Evolutionary conservation across 2,888 invertebrate genomes (phyloP).

Genomic region (Chouioia cunea): DNA sequence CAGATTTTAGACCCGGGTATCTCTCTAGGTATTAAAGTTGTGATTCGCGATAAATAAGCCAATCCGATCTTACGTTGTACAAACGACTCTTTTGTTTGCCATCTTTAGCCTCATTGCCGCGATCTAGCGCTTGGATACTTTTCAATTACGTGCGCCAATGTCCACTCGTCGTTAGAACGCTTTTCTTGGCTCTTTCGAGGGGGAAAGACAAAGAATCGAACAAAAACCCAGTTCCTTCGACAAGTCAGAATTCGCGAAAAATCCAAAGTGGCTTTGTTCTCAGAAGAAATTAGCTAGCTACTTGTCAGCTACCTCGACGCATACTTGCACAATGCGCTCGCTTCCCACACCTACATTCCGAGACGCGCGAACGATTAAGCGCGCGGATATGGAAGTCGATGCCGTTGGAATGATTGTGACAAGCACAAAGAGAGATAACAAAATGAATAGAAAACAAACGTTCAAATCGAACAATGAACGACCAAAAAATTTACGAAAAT

Average conservation of each 20-base stretch:
- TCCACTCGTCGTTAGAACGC: too few relatives aligned
- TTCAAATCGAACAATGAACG: background rate
- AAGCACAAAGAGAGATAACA: background rate
- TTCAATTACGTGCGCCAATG: background rate
- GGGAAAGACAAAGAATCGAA: too few relatives aligned
- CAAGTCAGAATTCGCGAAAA: too few relatives aligned
- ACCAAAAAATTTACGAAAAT: background rate
- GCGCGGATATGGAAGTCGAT: conserved; percentile 28
- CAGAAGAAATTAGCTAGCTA: background rate
- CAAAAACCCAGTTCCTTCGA: too few relatives aligned
- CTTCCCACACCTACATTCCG: conserved; percentile 13
- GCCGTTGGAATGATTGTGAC: conserved; percentile 6
- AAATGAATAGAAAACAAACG: too few relatives aligned
- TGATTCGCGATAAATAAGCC: too few relatives aligned
- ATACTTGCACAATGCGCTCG: too few relatives aligned
- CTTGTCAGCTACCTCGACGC: background rate
- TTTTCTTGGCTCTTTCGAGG: too few relatives aligned
- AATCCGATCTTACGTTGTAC: conserved; percentile 9
- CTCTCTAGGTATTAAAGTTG: conserved; percentile 26
- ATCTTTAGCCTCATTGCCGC: too few relatives aligned
- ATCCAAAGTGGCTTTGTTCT: background rate
- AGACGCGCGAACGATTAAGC: conserved; percentile 27
- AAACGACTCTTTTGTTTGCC: too few relatives aligned
- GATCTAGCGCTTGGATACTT: too few relatives aligned
- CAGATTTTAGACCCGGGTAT: background rate